These are phyloP conservation scores for Peromyscus polionotus DNA, from an alignment of 2,113 vertebrate species.

Conservation along the genomic window DNA sequence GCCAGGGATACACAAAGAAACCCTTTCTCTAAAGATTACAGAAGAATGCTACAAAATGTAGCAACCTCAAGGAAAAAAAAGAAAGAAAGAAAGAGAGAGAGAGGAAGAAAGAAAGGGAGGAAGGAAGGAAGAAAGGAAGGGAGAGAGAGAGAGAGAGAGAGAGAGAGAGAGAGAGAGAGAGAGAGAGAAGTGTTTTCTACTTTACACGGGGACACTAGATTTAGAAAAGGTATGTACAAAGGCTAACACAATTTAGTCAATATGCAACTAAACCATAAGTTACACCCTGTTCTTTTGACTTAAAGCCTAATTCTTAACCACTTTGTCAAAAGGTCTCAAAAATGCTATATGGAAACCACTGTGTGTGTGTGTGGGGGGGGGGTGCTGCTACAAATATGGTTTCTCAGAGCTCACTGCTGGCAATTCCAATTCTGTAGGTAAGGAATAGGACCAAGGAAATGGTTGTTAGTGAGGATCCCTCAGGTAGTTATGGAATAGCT, in stretches of 20 bases:
- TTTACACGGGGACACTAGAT: not conserved
- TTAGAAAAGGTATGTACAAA: not conserved
- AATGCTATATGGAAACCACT: not conserved
- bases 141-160: no score
- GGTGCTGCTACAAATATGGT: not conserved
- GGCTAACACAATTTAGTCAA: not conserved
- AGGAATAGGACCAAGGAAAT: not conserved
- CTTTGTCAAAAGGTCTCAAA: not conserved
- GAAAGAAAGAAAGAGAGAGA: no score
- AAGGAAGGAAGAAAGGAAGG: no score
- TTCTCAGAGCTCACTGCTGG: not conserved
- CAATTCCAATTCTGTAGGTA: not conserved
- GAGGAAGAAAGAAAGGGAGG: no score
- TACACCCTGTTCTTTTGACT: constrained; percentile 11
- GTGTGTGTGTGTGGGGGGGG: not conserved
- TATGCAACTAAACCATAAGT: not conserved
- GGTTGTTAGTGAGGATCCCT: constrained; percentile 1
- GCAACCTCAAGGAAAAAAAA: no score
- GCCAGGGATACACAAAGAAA: no score
- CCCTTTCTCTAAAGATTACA: no score
- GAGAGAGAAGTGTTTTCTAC: no score
- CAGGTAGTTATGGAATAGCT: constrained; percentile 20
- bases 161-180: no score
- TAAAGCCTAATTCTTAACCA: not conserved
- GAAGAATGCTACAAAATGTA: no score